Evolutionary conservation across 2,888 invertebrate genomes (phyloP).

Genomic region (Gerris lacustris): DNA sequence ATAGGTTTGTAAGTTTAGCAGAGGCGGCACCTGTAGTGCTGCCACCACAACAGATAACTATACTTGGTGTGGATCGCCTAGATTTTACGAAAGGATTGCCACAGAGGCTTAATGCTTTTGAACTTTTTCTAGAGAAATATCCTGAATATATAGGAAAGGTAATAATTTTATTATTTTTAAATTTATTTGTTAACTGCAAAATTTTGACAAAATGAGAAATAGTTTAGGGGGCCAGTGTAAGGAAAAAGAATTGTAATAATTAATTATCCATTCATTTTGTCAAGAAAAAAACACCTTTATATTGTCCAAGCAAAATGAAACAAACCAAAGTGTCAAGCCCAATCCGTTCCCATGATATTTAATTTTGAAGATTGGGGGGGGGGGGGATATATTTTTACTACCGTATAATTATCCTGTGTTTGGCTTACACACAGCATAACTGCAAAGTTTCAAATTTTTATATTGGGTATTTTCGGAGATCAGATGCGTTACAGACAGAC

Average conservation of each 20-base stretch:
- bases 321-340: no score
- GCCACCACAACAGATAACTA: slow-evolving; percentile 60
- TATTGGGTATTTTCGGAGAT: no score
- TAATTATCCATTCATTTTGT: slow-evolving; percentile 2
- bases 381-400: no score
- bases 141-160: slow-evolving; percentile 77
- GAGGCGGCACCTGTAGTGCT: slow-evolving; percentile 50
- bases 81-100: slow-evolving; percentile 86
- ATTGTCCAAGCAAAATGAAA: no score
- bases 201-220: slow-evolving; percentile 5
- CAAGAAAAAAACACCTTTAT: no score
- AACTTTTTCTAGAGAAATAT: slow-evolving; percentile 64
- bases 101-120: slow-evolving; percentile 69
- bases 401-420: no score
- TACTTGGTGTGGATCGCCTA: slow-evolving; percentile 75
- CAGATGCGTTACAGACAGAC: no score
- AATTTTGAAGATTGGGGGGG: no score
- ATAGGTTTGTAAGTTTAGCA: slow-evolving; percentile 65
- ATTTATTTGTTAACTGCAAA: background rate
- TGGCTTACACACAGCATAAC: no score
- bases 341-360: no score
- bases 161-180: background rate
- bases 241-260: background rate
- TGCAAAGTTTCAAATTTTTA: no score
- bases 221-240: background rate